Evolutionary conservation across 2,113 vertebrate genomes (phyloP).

Genomic region (Anthoscopus minutus): DNA sequence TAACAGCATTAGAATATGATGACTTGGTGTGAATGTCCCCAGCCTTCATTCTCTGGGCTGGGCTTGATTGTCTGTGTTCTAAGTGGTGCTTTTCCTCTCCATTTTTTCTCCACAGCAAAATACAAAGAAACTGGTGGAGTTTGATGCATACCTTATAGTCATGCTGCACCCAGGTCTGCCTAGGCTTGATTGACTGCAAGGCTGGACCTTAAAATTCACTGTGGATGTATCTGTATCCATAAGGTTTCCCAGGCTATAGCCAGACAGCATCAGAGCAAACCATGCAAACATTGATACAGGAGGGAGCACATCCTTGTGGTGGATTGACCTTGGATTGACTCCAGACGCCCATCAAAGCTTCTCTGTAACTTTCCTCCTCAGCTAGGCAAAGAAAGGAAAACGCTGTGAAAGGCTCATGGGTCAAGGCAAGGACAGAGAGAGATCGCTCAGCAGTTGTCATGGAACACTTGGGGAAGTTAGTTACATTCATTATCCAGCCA

Average conservation of each 20-base stretch:
- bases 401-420: neutral
- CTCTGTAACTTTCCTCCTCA: neutral
- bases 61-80: neutral
- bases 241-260: neutral
- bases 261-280: neutral
- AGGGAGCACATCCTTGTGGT: neutral
- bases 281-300: neutral
- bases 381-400: neutral
- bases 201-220: neutral
- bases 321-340: neutral
- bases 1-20: neutral
- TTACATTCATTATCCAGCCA: neutral
- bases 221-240: rapidly evolving
- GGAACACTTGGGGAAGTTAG: neutral
- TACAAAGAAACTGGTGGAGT: neutral
- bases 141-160: neutral
- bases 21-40: neutral
- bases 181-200: neutral
- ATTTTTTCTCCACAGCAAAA: neutral
- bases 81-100: neutral
- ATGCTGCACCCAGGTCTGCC: neutral
- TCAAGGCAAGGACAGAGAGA: neutral
- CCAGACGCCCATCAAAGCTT: neutral
- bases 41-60: neutral
- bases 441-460: rapidly evolving